Percentiles rank a stretch among this genome's conserved stretches.
Evolutionary conservation across 2,797 vertebrate species (phyloP).

Genomic region (Catamblyrhynchus diadema): DNA sequence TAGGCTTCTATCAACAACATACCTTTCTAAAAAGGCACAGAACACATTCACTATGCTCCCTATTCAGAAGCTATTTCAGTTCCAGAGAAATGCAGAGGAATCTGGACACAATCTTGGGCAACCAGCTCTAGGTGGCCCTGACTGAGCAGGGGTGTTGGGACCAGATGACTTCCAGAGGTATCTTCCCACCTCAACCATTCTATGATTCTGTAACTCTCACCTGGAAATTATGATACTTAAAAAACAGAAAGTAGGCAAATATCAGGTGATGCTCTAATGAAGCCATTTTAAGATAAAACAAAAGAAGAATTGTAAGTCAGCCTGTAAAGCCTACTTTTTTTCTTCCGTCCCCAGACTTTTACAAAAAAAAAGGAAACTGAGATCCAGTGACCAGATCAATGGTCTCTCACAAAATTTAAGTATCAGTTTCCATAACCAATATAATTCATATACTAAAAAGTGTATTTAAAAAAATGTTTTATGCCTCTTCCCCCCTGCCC

Average conservation of each 20-base stretch:
- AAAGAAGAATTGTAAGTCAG: not conserved
- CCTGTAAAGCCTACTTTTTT: not conserved
- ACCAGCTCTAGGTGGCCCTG: not conserved
- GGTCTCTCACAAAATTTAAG: not conserved
- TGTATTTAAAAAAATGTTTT: not conserved
- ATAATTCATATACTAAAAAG: not conserved
- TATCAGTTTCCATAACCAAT: not conserved
- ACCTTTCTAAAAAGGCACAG: not conserved
- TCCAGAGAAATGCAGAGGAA: not conserved
- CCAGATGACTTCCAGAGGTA: not conserved
- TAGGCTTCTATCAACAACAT: not conserved
- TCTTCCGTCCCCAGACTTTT: not conserved
- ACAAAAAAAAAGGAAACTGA: not conserved
- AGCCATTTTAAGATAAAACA: not conserved
- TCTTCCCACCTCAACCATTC: not conserved
- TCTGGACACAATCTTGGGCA: not conserved
- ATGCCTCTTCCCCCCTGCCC: rapidly evolving
- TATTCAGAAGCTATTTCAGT: not conserved
- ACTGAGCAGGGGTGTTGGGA: not conserved
- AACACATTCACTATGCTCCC: not conserved
- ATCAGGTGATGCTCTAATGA: not conserved
- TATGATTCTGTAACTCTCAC: not conserved
- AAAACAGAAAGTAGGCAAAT: not conserved
- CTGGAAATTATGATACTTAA: not conserved
- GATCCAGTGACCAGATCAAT: not conserved